phyloP scores from a whole-genome alignment of 2,888 invertebrate species.

The Callyntrura sp. region DNA sequence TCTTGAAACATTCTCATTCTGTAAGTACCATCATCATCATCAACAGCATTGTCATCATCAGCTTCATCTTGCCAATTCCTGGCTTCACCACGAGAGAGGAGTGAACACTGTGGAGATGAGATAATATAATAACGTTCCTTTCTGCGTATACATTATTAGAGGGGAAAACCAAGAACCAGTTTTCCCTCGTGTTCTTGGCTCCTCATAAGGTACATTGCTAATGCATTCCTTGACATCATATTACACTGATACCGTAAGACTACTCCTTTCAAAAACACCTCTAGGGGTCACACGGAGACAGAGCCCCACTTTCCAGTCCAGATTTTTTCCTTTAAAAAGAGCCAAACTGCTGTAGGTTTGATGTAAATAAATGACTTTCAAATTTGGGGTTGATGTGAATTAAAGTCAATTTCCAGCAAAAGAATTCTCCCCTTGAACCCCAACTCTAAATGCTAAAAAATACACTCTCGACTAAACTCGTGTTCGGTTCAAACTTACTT shows the following conservation, averaged over 20 bases:
- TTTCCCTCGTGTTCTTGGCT: conserved; percentile 66
- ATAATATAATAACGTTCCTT: conserved; percentile 48
- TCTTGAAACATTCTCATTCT: conserved; percentile 74
- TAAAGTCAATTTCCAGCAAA: not conserved
- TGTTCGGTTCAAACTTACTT: not conserved
- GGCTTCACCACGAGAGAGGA: conserved; percentile 32
- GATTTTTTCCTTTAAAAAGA: conserved; percentile 36
- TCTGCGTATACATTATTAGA: conserved; percentile 25
- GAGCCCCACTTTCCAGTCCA: conserved; percentile 61
- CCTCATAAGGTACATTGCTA: conserved; percentile 64
- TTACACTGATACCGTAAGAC: not conserved
- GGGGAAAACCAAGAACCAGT: conserved; percentile 39
- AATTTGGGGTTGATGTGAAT: conserved; percentile 50
- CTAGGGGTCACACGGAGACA: conserved; percentile 66
- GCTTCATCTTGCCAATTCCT: conserved; percentile 70
- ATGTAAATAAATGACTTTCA: conserved; percentile 45
- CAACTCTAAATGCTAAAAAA: conserved; percentile 5
- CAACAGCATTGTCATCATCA: conserved; percentile 65
- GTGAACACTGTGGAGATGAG: not conserved
- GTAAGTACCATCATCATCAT: conserved; percentile 69
- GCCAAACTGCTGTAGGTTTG: conserved; percentile 47
- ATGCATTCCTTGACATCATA: conserved; percentile 60
- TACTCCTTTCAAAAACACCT: conserved; percentile 62
- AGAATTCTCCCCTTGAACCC: conserved; percentile 26
- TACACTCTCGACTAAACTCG: not conserved